phyloP scores from a whole-genome alignment of 2,113 vertebrate species.

The Sula dactylatra region DNA sequence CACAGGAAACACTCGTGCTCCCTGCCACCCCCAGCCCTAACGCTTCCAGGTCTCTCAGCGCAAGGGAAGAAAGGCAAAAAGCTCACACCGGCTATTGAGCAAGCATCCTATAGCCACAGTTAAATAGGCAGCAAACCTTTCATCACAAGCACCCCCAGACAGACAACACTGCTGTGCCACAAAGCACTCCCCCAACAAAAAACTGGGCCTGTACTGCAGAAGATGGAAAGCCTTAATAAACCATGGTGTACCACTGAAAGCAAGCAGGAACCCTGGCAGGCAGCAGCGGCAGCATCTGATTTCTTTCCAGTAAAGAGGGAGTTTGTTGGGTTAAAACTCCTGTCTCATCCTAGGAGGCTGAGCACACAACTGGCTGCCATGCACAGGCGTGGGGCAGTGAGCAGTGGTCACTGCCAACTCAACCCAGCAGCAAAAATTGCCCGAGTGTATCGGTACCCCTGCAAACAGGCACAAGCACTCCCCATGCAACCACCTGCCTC shows the following conservation, averaged over 20 bases:
- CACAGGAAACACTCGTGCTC: neutral
- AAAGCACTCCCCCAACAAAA: neutral
- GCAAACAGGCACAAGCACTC: neutral
- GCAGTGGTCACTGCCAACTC: neutral
- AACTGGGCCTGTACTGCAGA: neutral
- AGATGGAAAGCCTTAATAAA: neutral
- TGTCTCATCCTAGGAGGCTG: neutral
- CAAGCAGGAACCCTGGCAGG: neutral
- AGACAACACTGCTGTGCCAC: neutral
- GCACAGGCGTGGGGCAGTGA: fast-evolving
- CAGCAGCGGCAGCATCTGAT: neutral
- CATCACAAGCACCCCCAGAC: neutral
- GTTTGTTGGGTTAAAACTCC: neutral
- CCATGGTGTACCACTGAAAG: neutral
- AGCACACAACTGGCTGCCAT: neutral
- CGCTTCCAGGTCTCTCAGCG: neutral
- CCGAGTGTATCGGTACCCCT: fast-evolving
- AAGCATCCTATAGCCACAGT: neutral
- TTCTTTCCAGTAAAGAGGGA: neutral
- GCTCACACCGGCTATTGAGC: fast-evolving
- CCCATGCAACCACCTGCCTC: neutral
- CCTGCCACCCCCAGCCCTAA: neutral
- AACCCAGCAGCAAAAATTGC: neutral
- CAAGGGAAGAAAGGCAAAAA: neutral
- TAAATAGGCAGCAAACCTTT: neutral